Evolutionary conservation across 2,113 vertebrate species (phyloP).

Genomic region (Crotalus helleri): DNA sequence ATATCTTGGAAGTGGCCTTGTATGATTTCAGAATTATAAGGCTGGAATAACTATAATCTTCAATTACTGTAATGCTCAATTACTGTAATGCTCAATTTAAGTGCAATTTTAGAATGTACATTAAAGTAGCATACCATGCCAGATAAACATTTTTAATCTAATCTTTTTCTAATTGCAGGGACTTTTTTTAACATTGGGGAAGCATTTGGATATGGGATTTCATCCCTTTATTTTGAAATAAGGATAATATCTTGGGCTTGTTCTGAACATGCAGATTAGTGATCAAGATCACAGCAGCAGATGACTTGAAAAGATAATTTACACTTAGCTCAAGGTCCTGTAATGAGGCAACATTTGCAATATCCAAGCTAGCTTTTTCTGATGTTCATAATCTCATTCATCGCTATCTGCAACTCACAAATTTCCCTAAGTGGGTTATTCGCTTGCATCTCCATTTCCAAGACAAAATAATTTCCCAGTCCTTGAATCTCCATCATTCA

Average conservation of each 20-base stretch:
- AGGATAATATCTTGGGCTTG: not conserved
- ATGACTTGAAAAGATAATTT: not conserved
- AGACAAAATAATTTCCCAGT: not conserved
- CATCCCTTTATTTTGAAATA: not conserved
- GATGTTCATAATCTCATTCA: not conserved
- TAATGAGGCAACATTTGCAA: not conserved
- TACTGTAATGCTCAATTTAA: not conserved
- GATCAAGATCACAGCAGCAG: not conserved
- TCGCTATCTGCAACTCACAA: not conserved
- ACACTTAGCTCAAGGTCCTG: not conserved
- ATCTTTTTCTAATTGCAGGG: not conserved
- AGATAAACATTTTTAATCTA: not conserved
- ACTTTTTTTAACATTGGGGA: not conserved
- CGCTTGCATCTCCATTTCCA: not conserved
- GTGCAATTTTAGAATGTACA: not conserved
- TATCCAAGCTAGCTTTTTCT: not conserved
- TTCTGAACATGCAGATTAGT: not conserved
- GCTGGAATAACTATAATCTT: not conserved
- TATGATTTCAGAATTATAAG: not conserved
- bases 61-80: not conserved
- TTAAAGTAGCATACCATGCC: not conserved
- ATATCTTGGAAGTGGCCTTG: not conserved
- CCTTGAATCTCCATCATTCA: not conserved
- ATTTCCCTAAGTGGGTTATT: not conserved
- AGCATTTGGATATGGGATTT: not conserved